Percentiles rank a stretch among this genome's conserved stretches.
These are phyloP conservation scores for Amphibalanus amphitrite DNA, from an alignment of 1,140 invertebrate genomes.

Conservation along the genomic window DNA sequence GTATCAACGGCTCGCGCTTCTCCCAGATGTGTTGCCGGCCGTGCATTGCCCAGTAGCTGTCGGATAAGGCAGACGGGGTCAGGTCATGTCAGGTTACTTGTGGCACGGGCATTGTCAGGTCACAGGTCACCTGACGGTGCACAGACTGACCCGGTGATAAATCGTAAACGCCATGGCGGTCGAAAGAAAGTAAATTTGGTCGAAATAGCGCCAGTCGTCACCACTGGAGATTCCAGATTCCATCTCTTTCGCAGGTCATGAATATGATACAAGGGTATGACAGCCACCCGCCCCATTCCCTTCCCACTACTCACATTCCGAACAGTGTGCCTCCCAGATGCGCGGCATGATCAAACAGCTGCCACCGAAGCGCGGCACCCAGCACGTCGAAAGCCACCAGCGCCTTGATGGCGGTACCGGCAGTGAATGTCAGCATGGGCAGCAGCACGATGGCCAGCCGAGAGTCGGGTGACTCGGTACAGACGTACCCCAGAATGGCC, in stretches of 20 bases:
- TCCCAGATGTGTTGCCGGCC: background rate
- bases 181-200: background rate
- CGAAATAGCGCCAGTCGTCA: background rate
- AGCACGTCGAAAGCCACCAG: conserved; percentile 61
- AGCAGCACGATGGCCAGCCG: conserved; percentile 75
- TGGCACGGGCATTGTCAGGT: background rate
- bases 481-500: conserved; percentile 69
- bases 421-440: conserved; percentile 70
- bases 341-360: conserved; percentile 90
- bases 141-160: background rate
- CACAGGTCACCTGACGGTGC: background rate
- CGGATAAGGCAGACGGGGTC: background rate
- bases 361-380: conserved; percentile 74
- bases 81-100: background rate
- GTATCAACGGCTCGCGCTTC: background rate
- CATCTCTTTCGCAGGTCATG: background rate
- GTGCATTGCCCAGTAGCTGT: background rate
- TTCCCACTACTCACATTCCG: conserved; percentile 42
- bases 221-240: background rate
- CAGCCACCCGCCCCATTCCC: background rate
- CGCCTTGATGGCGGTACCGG: conserved; percentile 61
- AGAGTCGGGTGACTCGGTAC: conserved; percentile 66
- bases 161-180: background rate
- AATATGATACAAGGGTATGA: conserved; percentile 20
- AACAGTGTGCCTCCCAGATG: conserved; percentile 84